Percentiles rank a stretch among this genome's conserved stretches.
phyloP scores from a whole-genome alignment of 2,888 invertebrate species.

The Chrysomela aeneicollis region DNA sequence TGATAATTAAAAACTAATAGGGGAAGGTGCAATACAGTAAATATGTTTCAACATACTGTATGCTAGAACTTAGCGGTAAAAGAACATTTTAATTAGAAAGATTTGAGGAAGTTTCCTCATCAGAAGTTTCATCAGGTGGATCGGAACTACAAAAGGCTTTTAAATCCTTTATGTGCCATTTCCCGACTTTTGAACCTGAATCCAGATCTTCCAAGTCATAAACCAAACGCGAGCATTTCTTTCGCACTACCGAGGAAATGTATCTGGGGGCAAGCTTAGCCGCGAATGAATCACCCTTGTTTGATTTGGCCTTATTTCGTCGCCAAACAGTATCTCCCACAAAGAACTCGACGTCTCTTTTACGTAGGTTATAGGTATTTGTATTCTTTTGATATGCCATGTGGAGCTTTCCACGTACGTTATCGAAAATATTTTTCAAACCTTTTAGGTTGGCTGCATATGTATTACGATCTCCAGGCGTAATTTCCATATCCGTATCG shows the following conservation, averaged over 20 bases:
- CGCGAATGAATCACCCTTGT: background rate
- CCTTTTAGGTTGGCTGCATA: conserved; percentile 10
- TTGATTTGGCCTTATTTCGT: conserved; percentile 21
- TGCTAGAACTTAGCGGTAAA: too few species aligned
- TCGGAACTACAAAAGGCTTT: background rate
- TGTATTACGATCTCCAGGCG: background rate
- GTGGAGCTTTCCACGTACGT: conserved; percentile 17
- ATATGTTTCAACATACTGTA: too few species aligned
- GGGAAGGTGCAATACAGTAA: too few species aligned
- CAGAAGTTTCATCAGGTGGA: background rate
- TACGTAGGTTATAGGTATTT: conserved; percentile 29
- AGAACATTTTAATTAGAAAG: too few species aligned
- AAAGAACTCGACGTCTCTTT: conserved; percentile 15
- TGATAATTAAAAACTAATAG: too few species aligned
- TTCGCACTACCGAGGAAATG: background rate
- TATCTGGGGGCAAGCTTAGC: background rate
- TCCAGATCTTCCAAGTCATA: background rate
- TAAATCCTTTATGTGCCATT: background rate
- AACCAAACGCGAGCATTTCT: background rate
- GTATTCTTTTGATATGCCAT: conserved; percentile 25
- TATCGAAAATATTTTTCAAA: conserved; percentile 10
- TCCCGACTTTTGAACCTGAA: background rate
- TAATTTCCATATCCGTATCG: background rate
- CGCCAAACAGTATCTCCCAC: conserved; percentile 29
- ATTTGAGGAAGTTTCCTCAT: background rate